These are phyloP conservation scores for Hydrocynus forskahlii DNA, from an alignment of 2,797 vertebrate species.

Conservation along the genomic window DNA sequence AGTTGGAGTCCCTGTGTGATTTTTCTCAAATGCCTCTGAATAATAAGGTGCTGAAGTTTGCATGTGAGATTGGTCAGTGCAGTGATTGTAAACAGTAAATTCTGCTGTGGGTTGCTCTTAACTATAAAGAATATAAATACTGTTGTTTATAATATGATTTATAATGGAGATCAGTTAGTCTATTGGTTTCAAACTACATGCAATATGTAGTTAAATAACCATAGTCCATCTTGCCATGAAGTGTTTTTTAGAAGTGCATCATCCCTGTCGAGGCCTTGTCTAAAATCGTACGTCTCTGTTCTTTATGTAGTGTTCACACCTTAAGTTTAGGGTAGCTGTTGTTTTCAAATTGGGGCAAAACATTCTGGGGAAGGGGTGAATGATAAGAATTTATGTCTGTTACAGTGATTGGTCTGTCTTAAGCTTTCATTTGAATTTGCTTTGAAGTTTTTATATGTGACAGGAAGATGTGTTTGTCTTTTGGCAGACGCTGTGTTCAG, in stretches of 20 bases:
- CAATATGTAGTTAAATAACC: not conserved
- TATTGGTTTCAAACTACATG: not conserved
- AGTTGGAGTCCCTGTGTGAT: not conserved
- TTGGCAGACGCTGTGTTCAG: constrained; percentile 89
- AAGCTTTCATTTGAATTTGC: not conserved
- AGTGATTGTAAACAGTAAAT: not conserved
- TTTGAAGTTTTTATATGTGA: not conserved
- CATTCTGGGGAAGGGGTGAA: not conserved
- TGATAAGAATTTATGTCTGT: too few relatives aligned
- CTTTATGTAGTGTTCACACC: too few relatives aligned
- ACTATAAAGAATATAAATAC: too few relatives aligned
- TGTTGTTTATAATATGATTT: too few relatives aligned
- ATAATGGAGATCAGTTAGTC: not conserved
- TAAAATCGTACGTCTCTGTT: too few relatives aligned
- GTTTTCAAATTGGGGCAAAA: not conserved
- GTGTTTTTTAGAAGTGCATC: not conserved
- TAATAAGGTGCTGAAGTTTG: not conserved
- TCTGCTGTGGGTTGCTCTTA: too few relatives aligned
- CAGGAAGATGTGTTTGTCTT: constrained; percentile 27
- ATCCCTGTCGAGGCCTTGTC: not conserved
- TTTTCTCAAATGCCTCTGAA: not conserved
- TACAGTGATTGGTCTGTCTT: not conserved
- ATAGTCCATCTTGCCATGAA: not conserved
- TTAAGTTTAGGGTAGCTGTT: too few relatives aligned
- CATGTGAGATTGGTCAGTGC: not conserved